phyloP scores from a whole-genome alignment of 2,888 invertebrate species.

The Alsophila aescularia region DNA sequence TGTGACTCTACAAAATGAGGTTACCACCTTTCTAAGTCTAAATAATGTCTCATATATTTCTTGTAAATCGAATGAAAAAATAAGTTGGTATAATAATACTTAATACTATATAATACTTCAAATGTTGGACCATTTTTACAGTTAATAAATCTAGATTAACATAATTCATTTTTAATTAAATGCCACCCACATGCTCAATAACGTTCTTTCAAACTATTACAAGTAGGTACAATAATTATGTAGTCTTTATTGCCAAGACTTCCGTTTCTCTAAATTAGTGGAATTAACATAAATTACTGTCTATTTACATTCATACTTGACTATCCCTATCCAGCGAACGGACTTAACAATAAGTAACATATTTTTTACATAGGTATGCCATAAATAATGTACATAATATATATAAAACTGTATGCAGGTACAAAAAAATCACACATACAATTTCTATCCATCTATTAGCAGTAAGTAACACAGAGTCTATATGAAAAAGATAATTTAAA shows the following conservation, averaged over 20 bases:
- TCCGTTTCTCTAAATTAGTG: slow-evolving; percentile 24
- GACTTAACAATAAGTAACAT: not conserved
- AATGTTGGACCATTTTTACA: not conserved
- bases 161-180: slow-evolving; percentile 23
- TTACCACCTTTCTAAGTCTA: not conserved
- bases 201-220: slow-evolving; percentile 14
- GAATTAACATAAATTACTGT: slow-evolving; percentile 24
- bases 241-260: slow-evolving; percentile 22
- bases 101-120: too few species aligned
- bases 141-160: slow-evolving; percentile 22
- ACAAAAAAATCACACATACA: too few species aligned
- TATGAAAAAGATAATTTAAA: too few species aligned
- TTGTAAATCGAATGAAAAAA: too few species aligned
- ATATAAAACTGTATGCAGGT: too few species aligned
- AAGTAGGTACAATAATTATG: slow-evolving; percentile 19
- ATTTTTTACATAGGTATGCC: too few species aligned
- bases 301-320: not conserved
- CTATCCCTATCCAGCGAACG: slow-evolving; percentile 3
- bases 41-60: not conserved
- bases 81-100: too few species aligned
- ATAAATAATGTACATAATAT: too few species aligned
- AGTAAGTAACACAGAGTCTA: too few species aligned
- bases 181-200: slow-evolving; percentile 20
- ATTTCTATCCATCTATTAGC: too few species aligned
- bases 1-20: too few species aligned